Conservation (phyloP, 2,113 vertebrate species). For the Sceloporus tristichus region DNA sequence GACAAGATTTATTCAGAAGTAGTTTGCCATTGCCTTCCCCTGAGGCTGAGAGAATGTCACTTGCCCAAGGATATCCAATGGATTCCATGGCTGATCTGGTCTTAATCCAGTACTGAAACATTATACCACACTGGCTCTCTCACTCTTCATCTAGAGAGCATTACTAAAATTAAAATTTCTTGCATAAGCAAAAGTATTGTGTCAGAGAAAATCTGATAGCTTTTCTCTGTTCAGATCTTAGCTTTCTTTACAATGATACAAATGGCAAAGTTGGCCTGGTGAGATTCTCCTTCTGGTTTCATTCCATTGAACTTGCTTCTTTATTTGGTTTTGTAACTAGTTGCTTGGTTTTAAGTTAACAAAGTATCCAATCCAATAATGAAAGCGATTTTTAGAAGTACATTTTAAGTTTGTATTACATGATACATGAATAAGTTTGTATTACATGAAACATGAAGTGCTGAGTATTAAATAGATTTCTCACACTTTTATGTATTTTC, state of each 20-base stretch:
- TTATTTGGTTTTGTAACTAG: background rate
- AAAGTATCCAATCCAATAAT: background rate
- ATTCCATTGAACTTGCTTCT: background rate
- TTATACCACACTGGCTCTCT: too few species aligned
- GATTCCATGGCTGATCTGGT: too few species aligned
- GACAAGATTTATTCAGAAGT: too few species aligned
- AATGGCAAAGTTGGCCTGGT: background rate
- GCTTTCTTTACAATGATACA: background rate
- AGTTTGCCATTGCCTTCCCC: too few species aligned
- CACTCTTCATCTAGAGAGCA: too few species aligned
- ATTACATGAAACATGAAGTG: background rate
- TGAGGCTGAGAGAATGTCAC: too few species aligned
- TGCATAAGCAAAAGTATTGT: background rate
- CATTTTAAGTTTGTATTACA: background rate
- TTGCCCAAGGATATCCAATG: too few species aligned
- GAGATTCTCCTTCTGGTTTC: background rate
- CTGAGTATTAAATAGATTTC: slow-evolving; percentile 2
- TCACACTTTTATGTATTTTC: background rate
- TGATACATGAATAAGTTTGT: background rate
- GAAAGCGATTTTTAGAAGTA: slow-evolving; percentile 3
- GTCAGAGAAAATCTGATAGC: background rate
- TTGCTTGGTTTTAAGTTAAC: background rate
- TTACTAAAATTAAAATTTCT: background rate
- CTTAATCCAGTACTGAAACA: too few species aligned
- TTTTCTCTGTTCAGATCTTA: background rate